These are phyloP conservation scores for Parnassius apollo DNA, from an alignment of 2,888 invertebrate species.

Conservation along the genomic window DNA sequence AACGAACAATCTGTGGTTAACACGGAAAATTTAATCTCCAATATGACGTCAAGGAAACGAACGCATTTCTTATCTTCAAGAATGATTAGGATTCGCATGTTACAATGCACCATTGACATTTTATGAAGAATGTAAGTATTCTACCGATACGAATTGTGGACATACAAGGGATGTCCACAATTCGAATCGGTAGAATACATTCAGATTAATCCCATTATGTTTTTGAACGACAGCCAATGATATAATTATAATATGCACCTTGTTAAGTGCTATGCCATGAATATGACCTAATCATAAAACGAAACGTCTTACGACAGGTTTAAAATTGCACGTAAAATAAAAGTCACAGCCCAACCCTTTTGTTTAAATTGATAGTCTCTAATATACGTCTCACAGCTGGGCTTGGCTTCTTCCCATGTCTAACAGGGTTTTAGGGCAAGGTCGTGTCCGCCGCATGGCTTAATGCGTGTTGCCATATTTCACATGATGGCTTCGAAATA, in stretches of 20 bases:
- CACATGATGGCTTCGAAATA: background rate
- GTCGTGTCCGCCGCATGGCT: too few species aligned
- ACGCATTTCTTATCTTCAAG: slow-evolving; percentile 21
- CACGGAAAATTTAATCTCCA: slow-evolving; percentile 30
- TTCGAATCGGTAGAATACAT: slow-evolving; percentile 23
- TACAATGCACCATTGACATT: slow-evolving; percentile 32
- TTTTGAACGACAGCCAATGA: slow-evolving; percentile 47
- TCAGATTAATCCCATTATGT: slow-evolving; percentile 34
- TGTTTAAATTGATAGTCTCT: too few species aligned
- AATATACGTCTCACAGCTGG: too few species aligned
- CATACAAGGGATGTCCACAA: slow-evolving; percentile 32
- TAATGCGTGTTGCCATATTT: too few species aligned
- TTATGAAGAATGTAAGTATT: too few species aligned
- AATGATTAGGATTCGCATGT: slow-evolving; percentile 31
- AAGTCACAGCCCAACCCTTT: too few species aligned
- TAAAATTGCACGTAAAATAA: too few species aligned
- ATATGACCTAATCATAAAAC: too few species aligned
- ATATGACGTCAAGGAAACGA: slow-evolving; percentile 32
- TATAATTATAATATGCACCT: slow-evolving; percentile 43
- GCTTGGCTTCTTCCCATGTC: too few species aligned
- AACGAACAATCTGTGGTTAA: background rate
- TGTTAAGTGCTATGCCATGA: slow-evolving; percentile 41
- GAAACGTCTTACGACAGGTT: too few species aligned
- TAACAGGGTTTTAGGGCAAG: too few species aligned
- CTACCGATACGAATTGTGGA: too few species aligned